Base-by-base conservation (phyloP, 1,140 invertebrate species). In the Drosophila sechellia region DNA sequence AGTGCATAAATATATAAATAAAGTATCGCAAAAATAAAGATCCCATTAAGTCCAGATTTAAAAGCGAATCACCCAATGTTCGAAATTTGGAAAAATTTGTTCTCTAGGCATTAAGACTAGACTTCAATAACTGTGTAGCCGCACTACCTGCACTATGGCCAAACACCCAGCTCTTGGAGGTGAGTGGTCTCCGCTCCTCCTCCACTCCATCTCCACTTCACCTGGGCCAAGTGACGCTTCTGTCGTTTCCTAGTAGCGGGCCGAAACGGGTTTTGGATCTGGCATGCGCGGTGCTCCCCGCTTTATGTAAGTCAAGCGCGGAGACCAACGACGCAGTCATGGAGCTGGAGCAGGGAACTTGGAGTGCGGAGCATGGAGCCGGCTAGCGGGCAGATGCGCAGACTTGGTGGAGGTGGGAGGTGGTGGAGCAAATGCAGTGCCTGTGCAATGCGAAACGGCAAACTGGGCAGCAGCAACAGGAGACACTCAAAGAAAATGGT, bases 241-340 rank as follows among this genome's bases (percentile, higher is more conserved):
- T 83, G 68, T 83, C 76, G 83, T 83, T 87, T 87, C 84, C 84
- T 87, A 76, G 63, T 65, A 79, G 73, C 76, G 59, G 76, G 66
- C 59, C 27, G 73, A 84, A 87, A 89, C 79, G 39, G 81, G 84
- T 87, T 87, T 50, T 31, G 8, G 5, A n/a, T 50, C 79, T 76
- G 20, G 50, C 66, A 57, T 84, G 81, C 71, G 77, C 74, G 42
- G 65, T 73, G 75, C 75, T 86, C 83, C 83, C 66, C 69, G 83
- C 83, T 87, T 87, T 87, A 87, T 87, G 84, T 87, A 87, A 87
- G 84, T 84, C 84, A 87, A 79, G 55, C 79, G 71, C 77, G 69
- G 60, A 78, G 54, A 77, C 66, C 45, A 57, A 42, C 35, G 39
- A 40, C 46, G 71, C 39, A 46, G 42, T 27, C 49, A 22, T 15